A percentile compares a stretch with the other conserved stretches of the same genome.
phyloP scores from a whole-genome alignment of 2,113 vertebrate species.

The Myotis lucifugus region DNA sequence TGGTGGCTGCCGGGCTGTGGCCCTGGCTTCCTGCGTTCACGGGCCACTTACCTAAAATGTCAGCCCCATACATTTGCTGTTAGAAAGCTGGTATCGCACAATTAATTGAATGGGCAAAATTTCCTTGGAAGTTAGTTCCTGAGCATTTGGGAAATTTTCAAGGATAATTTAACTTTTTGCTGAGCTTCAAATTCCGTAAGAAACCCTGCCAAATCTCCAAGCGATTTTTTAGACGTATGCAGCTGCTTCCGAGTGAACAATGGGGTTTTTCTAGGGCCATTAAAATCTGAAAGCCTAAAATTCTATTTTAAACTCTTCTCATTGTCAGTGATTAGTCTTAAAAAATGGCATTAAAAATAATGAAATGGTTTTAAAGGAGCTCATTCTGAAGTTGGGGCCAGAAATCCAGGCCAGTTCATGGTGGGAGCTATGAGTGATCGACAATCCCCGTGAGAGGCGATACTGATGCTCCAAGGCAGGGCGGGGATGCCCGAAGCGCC shows the following conservation, averaged over 20 bases:
- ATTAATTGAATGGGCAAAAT: conserved; percentile 39
- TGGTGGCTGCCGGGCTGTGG: background rate
- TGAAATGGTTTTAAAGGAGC: conserved; percentile 63
- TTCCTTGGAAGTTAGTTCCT: conserved; percentile 58
- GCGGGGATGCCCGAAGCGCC: background rate
- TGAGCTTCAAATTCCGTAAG: conserved; percentile 74
- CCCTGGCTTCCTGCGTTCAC: background rate
- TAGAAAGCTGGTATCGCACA: background rate
- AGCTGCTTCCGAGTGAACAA: conserved; percentile 79
- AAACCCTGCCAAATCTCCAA: conserved; percentile 72
- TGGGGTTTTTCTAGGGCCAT: conserved; percentile 75
- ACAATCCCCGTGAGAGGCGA: background rate
- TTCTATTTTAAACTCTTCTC: conserved; percentile 79
- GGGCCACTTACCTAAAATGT: background rate
- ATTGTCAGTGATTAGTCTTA: conserved; percentile 74
- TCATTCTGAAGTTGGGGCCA: conserved; percentile 63
- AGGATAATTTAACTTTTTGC: conserved; percentile 76
- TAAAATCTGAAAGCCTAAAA: conserved; percentile 77
- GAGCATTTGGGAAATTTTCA: conserved; percentile 70
- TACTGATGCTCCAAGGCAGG: background rate
- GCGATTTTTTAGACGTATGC: conserved; percentile 69
- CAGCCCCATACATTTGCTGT: background rate
- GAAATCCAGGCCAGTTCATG: background rate
- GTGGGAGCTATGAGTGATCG: background rate
- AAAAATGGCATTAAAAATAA: conserved; percentile 66